A percentile compares a stretch with the other conserved stretches of the same genome.
These are phyloP conservation scores for Agapornis roseicollis DNA, from an alignment of 2,113 vertebrate genomes.

Conservation along the genomic window DNA sequence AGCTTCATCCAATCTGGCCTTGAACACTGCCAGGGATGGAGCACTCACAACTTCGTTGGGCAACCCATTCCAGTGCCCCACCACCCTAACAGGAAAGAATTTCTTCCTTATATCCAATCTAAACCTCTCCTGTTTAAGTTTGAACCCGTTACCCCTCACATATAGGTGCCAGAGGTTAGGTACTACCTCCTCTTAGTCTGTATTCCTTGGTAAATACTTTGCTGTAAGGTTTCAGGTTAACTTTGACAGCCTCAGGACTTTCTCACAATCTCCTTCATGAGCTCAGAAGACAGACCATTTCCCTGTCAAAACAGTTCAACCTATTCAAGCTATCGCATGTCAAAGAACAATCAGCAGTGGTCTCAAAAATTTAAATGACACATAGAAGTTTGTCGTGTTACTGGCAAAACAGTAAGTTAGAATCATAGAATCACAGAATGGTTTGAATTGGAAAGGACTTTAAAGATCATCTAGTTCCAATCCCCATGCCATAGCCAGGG, in stretches of 20 bases:
- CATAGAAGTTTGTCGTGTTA: background rate
- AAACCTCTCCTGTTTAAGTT: no score
- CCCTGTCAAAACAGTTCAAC: background rate
- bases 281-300: background rate
- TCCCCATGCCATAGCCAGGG: fast-evolving
- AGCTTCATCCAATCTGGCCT: no score
- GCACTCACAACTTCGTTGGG: no score
- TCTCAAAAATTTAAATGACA: background rate
- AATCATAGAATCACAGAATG: background rate
- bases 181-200: background rate
- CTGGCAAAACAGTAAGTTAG: background rate
- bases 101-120: no score
- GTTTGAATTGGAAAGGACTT: background rate
- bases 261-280: background rate
- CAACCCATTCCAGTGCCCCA: no score
- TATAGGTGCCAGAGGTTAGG: background rate
- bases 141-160: no score
- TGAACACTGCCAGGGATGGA: no score
- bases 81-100: no score
- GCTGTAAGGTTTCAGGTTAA: background rate
- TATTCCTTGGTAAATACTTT: background rate
- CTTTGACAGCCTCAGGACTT: background rate
- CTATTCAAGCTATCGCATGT: background rate
- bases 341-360: background rate
- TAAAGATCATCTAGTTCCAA: background rate